Percentiles rank a stretch among this genome's conserved stretches.
Conservation (phyloP, 2,797 vertebrate genomes). For the Falco columbarius region DNA sequence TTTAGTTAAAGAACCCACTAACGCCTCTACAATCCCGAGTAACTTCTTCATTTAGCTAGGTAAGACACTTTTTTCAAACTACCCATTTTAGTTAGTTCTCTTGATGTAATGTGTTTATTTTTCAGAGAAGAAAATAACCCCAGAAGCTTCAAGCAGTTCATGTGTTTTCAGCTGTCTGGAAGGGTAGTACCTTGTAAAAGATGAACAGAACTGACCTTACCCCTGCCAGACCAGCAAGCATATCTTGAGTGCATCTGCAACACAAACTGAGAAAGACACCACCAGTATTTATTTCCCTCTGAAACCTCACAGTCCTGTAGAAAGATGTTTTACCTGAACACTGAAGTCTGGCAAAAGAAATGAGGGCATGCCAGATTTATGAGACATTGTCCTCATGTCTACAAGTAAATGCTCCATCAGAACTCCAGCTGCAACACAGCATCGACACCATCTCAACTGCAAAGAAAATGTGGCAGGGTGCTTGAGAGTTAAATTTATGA, state of each 20-base stretch:
- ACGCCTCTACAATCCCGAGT: background rate
- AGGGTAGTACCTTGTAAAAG: background rate
- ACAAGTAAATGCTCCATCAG: background rate
- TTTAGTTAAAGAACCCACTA: background rate
- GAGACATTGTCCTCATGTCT: background rate
- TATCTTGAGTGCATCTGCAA: background rate
- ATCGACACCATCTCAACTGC: background rate
- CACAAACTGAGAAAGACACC: background rate
- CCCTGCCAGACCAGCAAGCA: fast-evolving
- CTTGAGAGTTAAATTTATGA: background rate
- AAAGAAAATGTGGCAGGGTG: background rate
- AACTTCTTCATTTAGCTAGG: background rate
- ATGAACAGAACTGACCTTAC: background rate
- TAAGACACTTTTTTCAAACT: background rate
- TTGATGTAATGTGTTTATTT: background rate
- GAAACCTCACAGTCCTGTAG: background rate
- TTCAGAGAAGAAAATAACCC: background rate
- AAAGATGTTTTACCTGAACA: background rate
- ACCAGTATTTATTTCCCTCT: background rate
- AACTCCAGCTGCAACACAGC: background rate
- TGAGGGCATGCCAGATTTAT: background rate
- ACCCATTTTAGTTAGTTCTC: background rate
- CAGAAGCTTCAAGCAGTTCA: background rate
- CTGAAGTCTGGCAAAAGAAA: background rate
- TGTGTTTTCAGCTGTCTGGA: background rate